Percentiles rank a stretch among this genome's conserved stretches.
Conservation (phyloP, 2,113 vertebrate genomes). For the Cynoglossus semilaevis region DNA sequence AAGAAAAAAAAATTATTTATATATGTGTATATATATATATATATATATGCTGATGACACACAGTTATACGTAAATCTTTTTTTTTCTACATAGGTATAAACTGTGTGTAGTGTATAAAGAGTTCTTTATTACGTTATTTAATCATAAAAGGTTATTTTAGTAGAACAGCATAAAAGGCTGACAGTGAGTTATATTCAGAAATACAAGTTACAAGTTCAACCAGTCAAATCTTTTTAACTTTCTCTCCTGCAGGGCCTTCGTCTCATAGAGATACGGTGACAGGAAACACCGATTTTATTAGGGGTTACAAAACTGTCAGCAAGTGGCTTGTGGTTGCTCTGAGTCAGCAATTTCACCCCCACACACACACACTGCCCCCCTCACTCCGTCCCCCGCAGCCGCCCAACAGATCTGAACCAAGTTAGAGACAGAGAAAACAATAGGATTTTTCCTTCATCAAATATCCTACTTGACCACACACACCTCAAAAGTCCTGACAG, state of each 20-base stretch:
- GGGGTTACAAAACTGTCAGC: constrained; percentile 5
- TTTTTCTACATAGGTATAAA: too few relatives aligned
- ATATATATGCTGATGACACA: too few relatives aligned
- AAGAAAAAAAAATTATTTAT: too few relatives aligned
- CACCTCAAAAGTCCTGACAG: too few relatives aligned
- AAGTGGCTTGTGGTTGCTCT: constrained; percentile 6
- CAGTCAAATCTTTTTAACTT: not conserved
- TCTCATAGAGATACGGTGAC: not conserved
- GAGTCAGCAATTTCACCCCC: not conserved
- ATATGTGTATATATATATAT: too few relatives aligned
- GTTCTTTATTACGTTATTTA: too few relatives aligned
- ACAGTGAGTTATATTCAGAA: not conserved
- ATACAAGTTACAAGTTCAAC: not conserved
- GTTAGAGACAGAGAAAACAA: not conserved
- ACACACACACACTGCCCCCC: not conserved
- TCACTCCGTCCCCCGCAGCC: too few relatives aligned
- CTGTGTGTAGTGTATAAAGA: too few relatives aligned
- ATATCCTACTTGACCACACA: too few relatives aligned
- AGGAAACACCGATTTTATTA: constrained; percentile 7
- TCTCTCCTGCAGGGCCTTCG: not conserved
- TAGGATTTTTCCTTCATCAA: not conserved
- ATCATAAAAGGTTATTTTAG: too few relatives aligned
- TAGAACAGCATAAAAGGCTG: not conserved
- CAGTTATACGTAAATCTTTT: too few relatives aligned
- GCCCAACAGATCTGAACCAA: not conserved